Base-by-base conservation (phyloP, 2,888 invertebrate genomes). In the Plusia festucae region DNA sequence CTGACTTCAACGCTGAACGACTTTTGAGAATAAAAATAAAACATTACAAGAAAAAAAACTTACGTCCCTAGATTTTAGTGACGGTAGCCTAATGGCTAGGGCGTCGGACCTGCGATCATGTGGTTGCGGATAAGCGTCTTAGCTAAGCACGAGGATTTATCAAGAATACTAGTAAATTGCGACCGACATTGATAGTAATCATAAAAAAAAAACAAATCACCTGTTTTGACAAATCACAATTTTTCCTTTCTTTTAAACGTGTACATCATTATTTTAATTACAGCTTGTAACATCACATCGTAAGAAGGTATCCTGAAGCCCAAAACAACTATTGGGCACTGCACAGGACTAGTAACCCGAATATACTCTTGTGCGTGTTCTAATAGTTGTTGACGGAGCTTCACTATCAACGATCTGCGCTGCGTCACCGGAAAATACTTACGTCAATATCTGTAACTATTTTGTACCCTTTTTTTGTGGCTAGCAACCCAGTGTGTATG, bases 291-390 rank as follows among this genome's bases (percentile, higher is more conserved):
- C 63, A 66, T 52, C 51, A 46, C 32, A 44, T 24, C 40, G 22
- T 69, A 78, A 70, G 73, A 81, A 70, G 70, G 70, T 65, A 24
- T 73, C 71, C 74, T 73, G 97, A 96, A 96, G 96, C 96, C 96
- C 97, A 98, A 97, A 97, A 97, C 97, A 98, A 98, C 98, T 98
- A 98, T 98, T 98, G 98, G 98, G 98, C 98, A 98, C 98, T 98
- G 98, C 98, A 97, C 98, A 98, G 98, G 98, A 98, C 97, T 98
- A 98, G 94, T 93, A 82, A 97, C 74, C 95, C 93, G 73, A 93
- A 89, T 90, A 97, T 97, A 98, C 98, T 98, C 98, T 98, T 98
- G 98, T 98, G 98, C 98, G 98, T 98, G 98, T 98, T 98, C 98
- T 98, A 98, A 98, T 98, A 98, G 98, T 98, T 98, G 98, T 98